Conservation (phyloP, 2,113 vertebrate genomes). For the Hydrolagus affinis region DNA sequence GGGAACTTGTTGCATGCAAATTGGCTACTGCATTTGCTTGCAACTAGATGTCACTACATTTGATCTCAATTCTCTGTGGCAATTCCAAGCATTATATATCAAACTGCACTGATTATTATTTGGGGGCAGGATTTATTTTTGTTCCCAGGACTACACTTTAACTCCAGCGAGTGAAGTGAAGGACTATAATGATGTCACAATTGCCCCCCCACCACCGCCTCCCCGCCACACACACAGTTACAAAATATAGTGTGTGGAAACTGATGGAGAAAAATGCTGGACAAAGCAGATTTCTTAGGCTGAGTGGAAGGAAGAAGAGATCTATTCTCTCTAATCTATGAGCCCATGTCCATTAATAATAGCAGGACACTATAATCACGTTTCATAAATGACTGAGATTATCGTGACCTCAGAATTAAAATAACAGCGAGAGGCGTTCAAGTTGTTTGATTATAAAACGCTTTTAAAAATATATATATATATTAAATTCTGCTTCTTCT, state of each 20-base stretch:
- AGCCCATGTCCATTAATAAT: not conserved
- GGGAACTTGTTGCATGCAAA: no score
- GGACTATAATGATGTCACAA: not conserved
- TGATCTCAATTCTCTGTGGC: no score
- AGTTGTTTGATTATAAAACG: not conserved
- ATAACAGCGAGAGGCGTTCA: not conserved
- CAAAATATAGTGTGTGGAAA: not conserved
- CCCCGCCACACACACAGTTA: not conserved
- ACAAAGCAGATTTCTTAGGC: not conserved
- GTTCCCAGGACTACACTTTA: no score
- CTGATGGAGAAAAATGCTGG: not conserved
- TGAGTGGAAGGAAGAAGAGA: not conserved
- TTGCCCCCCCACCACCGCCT: no score
- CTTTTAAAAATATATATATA: not conserved
- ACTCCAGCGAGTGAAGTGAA: not conserved
- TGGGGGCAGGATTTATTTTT: no score
- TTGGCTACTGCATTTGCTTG: no score
- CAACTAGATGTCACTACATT: no score
- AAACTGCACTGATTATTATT: no score
- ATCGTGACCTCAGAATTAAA: not conserved
- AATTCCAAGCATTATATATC: no score
- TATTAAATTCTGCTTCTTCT: not conserved
- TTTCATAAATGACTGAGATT: not conserved
- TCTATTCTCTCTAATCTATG: not conserved
- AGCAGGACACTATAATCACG: not conserved